phyloP scores from a whole-genome alignment of 2,113 vertebrate species.

The Triplophysa siluroides region DNA sequence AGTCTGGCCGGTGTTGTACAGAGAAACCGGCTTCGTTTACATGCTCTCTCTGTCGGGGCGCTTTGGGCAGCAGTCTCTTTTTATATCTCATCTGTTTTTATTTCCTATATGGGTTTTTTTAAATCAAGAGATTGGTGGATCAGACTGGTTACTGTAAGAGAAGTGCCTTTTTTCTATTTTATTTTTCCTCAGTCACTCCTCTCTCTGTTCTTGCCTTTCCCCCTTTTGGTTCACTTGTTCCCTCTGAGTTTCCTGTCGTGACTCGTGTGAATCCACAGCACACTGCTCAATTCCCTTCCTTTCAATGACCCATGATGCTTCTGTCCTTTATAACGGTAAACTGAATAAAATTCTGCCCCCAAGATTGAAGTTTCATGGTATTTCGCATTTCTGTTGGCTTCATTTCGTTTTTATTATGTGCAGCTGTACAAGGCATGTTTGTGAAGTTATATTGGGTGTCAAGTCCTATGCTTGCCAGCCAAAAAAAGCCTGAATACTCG shows the following conservation, averaged over 20 bases:
- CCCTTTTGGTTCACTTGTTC: background rate
- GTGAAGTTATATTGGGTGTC: too few relatives aligned
- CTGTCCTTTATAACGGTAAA: slow-evolving; percentile 36
- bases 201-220: background rate
- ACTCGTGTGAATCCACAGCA: slow-evolving; percentile 11
- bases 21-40: slow-evolving; percentile 95
- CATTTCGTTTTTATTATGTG: background rate
- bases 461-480: too few relatives aligned
- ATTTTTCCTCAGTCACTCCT: slow-evolving; percentile 24
- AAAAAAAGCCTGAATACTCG: too few relatives aligned
- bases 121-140: slow-evolving; percentile 44
- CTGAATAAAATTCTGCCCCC: slow-evolving; percentile 51
- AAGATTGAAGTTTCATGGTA: background rate
- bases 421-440: too few relatives aligned
- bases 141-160: slow-evolving; percentile 69
- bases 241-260: background rate
- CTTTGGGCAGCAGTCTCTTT: background rate
- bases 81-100: background rate
- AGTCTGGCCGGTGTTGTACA: slow-evolving; percentile 91
- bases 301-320: slow-evolving; percentile 20
- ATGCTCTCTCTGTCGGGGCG: slow-evolving; percentile 62
- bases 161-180: slow-evolving; percentile 80
- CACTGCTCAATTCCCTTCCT: background rate
- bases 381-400: background rate
- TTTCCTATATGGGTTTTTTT: slow-evolving; percentile 7